Base-by-base conservation (phyloP, 2,797 vertebrate species). In the Syndactyla subalaris region DNA sequence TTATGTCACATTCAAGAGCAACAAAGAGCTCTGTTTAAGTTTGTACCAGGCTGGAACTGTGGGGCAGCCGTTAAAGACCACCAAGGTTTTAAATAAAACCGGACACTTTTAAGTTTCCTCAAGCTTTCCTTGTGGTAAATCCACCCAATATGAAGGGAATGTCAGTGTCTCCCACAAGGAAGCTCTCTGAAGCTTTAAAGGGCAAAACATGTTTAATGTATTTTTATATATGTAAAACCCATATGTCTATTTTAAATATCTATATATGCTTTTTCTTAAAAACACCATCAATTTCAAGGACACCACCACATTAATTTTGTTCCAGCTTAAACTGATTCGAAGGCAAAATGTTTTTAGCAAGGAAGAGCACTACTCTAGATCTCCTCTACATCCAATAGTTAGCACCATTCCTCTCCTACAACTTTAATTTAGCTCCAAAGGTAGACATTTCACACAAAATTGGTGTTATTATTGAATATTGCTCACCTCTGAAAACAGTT, bases 21-120 rank as follows among this genome's bases (percentile, higher is more conserved):
- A 97, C 96, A 97, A 97, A 97, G 96, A 96, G 75, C 92, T 96
- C 91, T 97, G 95, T 96, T 97, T 97, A 96, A 97, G 96, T 97
- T 96, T 97, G 95, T 95, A 97, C 93, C 95, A 96, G 91, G 74
- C 95, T 96, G 93, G 91, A 88, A 78, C 92, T 92, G 92, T 92
- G 87, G 92, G 86, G 89, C 85, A 97, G 95, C 95, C 89, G 19
- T 96, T 96, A 96, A 88, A 94, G 95, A 96, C 97, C 96, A 96
- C 97, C 95, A 97, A 96, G 89, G 96, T 91, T 97, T 96, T 95
- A 96, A 97, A 97, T 94, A 97, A 94, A 95, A 97, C 65, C 3
- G 70, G 82, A 94, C 87, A 96, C 94, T 96, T 96, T 96, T 36
- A 96, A 94, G 95, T 94, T 96, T 85, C 93, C 85, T 84, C 77